phyloP scores from a whole-genome alignment of 1,140 invertebrate species.

The Lucilia sericata region DNA sequence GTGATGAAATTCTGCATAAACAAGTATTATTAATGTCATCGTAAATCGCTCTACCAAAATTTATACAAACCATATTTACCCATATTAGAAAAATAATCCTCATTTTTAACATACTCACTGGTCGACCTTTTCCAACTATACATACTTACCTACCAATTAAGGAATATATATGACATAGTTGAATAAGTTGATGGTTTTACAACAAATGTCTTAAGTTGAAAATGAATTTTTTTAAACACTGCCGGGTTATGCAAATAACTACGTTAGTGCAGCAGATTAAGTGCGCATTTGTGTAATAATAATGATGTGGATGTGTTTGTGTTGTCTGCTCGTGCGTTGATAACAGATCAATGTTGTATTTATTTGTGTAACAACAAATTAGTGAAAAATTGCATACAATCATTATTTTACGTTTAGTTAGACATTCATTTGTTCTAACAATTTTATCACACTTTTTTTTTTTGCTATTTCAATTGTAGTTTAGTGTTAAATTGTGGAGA shows the following conservation, averaged over 20 bases:
- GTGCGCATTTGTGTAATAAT: neutral
- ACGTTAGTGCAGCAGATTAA: neutral
- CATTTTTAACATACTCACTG: too few species aligned
- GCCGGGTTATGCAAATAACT: neutral
- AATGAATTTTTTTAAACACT: too few species aligned
- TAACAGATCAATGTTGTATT: neutral
- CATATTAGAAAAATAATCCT: too few species aligned
- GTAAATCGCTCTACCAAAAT: too few species aligned
- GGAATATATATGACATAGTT: too few species aligned
- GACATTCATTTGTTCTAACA: neutral
- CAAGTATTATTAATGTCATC: too few species aligned
- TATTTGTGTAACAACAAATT: conserved; percentile 12
- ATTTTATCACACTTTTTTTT: neutral
- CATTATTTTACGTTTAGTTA: neutral
- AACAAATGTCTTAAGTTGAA: too few species aligned
- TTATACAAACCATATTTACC: too few species aligned
- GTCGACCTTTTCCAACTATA: too few species aligned
- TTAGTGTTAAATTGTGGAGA: neutral
- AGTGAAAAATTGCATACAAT: conserved; percentile 30
- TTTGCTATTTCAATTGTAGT: neutral
- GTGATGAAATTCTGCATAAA: too few species aligned
- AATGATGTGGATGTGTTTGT: neutral
- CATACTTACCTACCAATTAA: too few species aligned
- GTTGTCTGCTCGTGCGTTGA: neutral
- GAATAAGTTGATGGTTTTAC: too few species aligned